Conservation (phyloP, 2,888 invertebrate genomes). For the Cybosia mesomella region DNA sequence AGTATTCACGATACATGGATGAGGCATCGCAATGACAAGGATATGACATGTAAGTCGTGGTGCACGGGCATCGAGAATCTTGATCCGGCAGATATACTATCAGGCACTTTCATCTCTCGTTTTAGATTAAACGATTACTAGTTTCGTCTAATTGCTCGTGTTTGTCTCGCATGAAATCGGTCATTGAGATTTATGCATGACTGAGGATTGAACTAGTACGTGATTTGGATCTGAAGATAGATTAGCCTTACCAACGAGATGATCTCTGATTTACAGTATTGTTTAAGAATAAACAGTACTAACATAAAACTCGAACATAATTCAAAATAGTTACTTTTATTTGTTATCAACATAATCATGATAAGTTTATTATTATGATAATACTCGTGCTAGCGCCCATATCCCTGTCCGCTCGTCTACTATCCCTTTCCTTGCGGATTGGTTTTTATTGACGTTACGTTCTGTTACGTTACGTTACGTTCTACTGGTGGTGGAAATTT, state of each 20-base stretch:
- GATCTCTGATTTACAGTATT: slow-evolving; percentile 49
- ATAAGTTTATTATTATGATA: background rate
- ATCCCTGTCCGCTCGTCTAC: background rate
- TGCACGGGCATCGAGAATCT: slow-evolving; percentile 55
- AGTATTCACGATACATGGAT: slow-evolving; percentile 53
- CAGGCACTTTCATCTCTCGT: slow-evolving; percentile 82
- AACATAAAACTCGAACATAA: slow-evolving; percentile 26
- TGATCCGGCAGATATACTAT: slow-evolving; percentile 69
- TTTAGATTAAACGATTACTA: slow-evolving; percentile 82
- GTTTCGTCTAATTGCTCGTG: slow-evolving; percentile 82
- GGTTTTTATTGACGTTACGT: background rate
- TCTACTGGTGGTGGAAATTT: too few relatives aligned
- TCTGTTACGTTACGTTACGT: too few relatives aligned
- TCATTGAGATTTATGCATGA: slow-evolving; percentile 75
- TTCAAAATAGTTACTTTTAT: slow-evolving; percentile 3
- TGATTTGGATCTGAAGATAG: slow-evolving; percentile 55
- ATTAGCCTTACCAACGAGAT: slow-evolving; percentile 50
- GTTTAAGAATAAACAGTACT: slow-evolving; percentile 40
- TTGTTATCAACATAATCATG: background rate
- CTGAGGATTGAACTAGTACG: slow-evolving; percentile 60
- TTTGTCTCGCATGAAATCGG: slow-evolving; percentile 73
- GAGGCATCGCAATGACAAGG: slow-evolving; percentile 69
- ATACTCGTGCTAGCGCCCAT: background rate
- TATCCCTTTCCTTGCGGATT: background rate
- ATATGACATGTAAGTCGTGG: slow-evolving; percentile 65